Percentiles rank a stretch among this genome's conserved stretches.
phyloP scores from a whole-genome alignment of 1,140 invertebrate species.

The Heliothis virescens region DNA sequence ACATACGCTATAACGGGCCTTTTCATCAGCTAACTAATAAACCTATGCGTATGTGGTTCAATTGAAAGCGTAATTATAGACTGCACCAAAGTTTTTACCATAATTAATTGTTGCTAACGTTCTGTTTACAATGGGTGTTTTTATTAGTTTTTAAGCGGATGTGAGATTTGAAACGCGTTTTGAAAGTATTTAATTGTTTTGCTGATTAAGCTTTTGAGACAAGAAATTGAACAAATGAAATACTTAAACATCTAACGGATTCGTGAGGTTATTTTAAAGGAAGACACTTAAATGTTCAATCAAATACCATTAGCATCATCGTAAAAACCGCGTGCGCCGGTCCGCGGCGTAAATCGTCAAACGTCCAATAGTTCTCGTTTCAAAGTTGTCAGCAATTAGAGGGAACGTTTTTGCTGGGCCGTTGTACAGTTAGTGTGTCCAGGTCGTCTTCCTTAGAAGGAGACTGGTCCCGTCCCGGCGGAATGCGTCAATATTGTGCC shows the following conservation, averaged over 20 bases:
- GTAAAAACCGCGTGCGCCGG: neutral
- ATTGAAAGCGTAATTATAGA: conserved; percentile 41
- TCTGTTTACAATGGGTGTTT: conserved; percentile 23
- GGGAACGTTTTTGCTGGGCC: conserved; percentile 66
- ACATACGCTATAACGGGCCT: conserved; percentile 21
- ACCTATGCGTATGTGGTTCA: conserved; percentile 22
- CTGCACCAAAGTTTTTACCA: conserved; percentile 13
- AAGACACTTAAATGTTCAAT: conserved; percentile 12
- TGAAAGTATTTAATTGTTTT: neutral
- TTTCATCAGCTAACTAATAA: conserved; percentile 17
- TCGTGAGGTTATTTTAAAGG: neutral
- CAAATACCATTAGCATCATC: neutral
- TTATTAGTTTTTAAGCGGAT: conserved; percentile 28
- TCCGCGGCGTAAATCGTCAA: conserved; percentile 41
- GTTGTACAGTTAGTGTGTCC: conserved; percentile 76
- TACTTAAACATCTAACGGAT: neutral
- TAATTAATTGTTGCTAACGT: conserved; percentile 32
- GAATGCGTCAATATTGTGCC: conserved; percentile 79
- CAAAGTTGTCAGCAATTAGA: conserved; percentile 64
- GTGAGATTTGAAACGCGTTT: conserved; percentile 2
- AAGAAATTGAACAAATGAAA: neutral
- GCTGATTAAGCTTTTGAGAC: neutral
- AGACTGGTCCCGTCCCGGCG: conserved; percentile 66
- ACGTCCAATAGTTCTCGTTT: conserved; percentile 44
- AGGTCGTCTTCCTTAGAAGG: conserved; percentile 74